A percentile compares a stretch with the other conserved stretches of the same genome.
phyloP scores from a whole-genome alignment of 30 jellyfish, hydroid and myxozoan genomes.

The Nemopilema nomurai region DNA sequence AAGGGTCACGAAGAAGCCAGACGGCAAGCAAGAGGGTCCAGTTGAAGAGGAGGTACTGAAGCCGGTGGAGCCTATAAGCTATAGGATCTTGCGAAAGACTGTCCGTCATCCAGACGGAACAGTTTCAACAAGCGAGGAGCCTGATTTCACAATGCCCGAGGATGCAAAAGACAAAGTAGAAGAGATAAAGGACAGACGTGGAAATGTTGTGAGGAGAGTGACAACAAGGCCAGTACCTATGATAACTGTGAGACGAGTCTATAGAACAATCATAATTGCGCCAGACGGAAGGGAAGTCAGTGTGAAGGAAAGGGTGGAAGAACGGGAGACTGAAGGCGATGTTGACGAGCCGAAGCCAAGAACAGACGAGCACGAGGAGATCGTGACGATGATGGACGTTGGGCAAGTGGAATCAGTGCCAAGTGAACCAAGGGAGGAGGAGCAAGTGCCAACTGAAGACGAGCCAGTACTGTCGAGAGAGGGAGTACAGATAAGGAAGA shows the following conservation, averaged over 20 bases:
- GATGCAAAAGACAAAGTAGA: slow-evolving; percentile 73
- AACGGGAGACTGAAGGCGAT: slow-evolving; percentile 17
- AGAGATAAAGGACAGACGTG: slow-evolving; percentile 68
- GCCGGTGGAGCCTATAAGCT: slow-evolving; percentile 63
- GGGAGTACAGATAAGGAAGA: slow-evolving; percentile 18
- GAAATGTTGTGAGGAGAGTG: slow-evolving; percentile 65
- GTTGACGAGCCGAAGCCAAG: slow-evolving; percentile 40
- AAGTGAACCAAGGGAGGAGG: slow-evolving; percentile 46
- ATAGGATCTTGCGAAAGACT: slow-evolving; percentile 38
- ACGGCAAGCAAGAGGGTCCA: slow-evolving; percentile 55
- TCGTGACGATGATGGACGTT: slow-evolving; percentile 53
- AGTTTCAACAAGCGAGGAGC: slow-evolving; percentile 28
- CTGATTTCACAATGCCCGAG: slow-evolving; percentile 73
- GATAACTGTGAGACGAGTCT: slow-evolving; percentile 17
- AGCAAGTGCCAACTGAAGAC: slow-evolving; percentile 49
- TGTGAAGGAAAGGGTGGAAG: slow-evolving; percentile 35
- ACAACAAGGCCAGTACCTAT: slow-evolving; percentile 61
- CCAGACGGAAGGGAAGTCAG: slow-evolving; percentile 45
- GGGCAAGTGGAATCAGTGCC: slow-evolving; percentile 20
- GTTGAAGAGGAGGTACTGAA: slow-evolving; percentile 54
- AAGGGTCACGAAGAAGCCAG: slow-evolving; percentile 35
- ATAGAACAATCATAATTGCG: slow-evolving; percentile 20
- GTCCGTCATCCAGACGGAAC: slow-evolving; percentile 30
- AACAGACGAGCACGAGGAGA: slow-evolving; percentile 24
- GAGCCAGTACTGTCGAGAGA: slow-evolving; percentile 41